phyloP scores from a whole-genome alignment of 1,140 invertebrate genomes.

The Tetragonula clypearis region DNA sequence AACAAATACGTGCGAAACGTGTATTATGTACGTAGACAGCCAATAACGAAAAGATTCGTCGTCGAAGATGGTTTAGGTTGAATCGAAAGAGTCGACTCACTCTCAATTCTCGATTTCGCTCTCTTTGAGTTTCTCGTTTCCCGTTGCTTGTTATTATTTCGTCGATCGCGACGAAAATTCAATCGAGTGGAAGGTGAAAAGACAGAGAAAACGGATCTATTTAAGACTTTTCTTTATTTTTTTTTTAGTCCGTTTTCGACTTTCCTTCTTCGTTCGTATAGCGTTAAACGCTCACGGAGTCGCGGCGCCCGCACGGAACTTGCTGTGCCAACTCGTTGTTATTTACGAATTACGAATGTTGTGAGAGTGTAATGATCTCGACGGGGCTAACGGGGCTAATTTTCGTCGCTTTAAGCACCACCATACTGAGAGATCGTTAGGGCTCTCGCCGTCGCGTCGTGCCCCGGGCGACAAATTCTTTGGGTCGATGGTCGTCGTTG shows the following conservation, averaged over 20 bases:
- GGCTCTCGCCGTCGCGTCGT: background rate
- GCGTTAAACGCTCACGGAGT: constrained; percentile 70
- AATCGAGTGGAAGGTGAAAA: background rate
- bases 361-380: constrained; percentile 66
- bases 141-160: background rate
- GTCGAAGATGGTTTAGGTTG: too few relatives aligned
- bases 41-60: too few relatives aligned
- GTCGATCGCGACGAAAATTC: background rate
- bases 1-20: too few relatives aligned
- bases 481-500: constrained; percentile 34
- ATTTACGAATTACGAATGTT: constrained; percentile 77
- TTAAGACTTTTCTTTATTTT: constrained; percentile 33
- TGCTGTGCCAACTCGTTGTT: constrained; percentile 64
- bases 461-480: constrained; percentile 35
- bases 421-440: background rate
- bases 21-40: too few relatives aligned
- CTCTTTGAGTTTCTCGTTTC: too few relatives aligned
- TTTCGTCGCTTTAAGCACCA: constrained; percentile 62
- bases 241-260: background rate
- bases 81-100: too few relatives aligned
- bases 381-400: constrained; percentile 54
- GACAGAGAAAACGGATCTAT: constrained; percentile 1
- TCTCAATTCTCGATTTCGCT: background rate
- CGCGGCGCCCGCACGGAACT: constrained; percentile 42
- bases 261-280: constrained; percentile 15